Evolutionary conservation across 2,797 vertebrate species (phyloP).

Genomic region (Propithecus deckenii): DNA sequence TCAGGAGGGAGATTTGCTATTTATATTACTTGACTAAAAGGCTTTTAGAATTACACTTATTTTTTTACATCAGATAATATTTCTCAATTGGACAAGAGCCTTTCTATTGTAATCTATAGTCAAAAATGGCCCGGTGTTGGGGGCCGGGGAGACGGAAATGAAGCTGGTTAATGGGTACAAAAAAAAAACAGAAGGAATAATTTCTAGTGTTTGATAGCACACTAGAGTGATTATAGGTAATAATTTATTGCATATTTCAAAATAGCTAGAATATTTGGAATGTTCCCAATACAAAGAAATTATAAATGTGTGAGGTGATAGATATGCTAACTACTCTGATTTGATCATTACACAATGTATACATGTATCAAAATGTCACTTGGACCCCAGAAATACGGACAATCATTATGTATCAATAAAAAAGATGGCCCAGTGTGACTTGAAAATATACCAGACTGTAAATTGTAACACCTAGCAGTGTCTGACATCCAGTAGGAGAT

Average conservation of each 20-base stretch:
- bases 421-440: not conserved
- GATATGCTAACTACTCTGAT: not conserved
- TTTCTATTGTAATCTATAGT: not conserved
- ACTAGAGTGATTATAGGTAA: not conserved
- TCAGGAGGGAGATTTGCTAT: constrained; percentile 43
- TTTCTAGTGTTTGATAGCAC: not conserved
- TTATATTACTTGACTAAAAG: constrained; percentile 60
- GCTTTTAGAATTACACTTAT: constrained; percentile 46
- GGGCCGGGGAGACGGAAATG: not conserved
- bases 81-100: constrained; percentile 12
- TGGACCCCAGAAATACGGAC: not conserved
- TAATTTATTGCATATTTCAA: not conserved
- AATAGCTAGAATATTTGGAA: not conserved
- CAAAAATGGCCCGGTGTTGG: not conserved
- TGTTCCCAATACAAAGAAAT: not conserved
- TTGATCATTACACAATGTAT: not conserved
- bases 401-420: not conserved
- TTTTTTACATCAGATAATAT: constrained; percentile 49
- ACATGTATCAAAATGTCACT: not conserved
- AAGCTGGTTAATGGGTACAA: not conserved
- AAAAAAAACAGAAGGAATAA: not conserved
- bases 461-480: not conserved
- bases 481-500: not conserved
- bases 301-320: not conserved
- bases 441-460: not conserved